Conservation (phyloP, 2,888 invertebrate species). For the Dryocosmus kuriphilus region DNA sequence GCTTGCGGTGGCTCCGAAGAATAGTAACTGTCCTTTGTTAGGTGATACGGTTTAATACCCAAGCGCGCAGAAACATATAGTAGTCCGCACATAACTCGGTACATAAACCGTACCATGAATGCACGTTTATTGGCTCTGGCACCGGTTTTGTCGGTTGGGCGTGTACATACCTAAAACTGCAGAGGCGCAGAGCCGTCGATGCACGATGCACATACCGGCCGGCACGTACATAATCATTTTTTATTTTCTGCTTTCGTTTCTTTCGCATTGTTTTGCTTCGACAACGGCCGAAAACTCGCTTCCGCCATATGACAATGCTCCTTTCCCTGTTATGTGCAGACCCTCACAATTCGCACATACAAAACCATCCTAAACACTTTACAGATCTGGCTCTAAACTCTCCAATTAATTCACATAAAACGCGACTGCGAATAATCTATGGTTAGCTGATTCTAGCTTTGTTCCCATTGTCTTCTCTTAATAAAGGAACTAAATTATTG, state of each 20-base stretch:
- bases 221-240: slow-evolving; percentile 37
- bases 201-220: slow-evolving; percentile 25
- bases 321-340: slow-evolving; percentile 35
- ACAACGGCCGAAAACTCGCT: slow-evolving; percentile 57
- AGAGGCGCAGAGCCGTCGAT: slow-evolving; percentile 30
- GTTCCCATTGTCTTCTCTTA: not conserved
- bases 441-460: not conserved
- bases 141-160: slow-evolving; percentile 34
- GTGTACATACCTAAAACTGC: slow-evolving; percentile 38
- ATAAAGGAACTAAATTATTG: slow-evolving; percentile 17
- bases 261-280: slow-evolving; percentile 61
- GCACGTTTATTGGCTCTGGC: slow-evolving; percentile 31
- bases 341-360: slow-evolving; percentile 48
- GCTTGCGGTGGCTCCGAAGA: not conserved
- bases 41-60: not conserved
- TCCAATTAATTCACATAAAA: not conserved
- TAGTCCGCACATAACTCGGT: not conserved
- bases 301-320: slow-evolving; percentile 49
- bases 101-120: slow-evolving; percentile 22
- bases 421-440: slow-evolving; percentile 15
- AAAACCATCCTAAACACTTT: slow-evolving; percentile 48
- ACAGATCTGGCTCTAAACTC: slow-evolving; percentile 6
- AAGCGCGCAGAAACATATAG: not conserved
- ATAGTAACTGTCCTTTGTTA: slow-evolving; percentile 13
- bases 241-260: slow-evolving; percentile 50